Conservation (phyloP, 1,140 invertebrate genomes). For the Drosophila nasuta region DNA sequence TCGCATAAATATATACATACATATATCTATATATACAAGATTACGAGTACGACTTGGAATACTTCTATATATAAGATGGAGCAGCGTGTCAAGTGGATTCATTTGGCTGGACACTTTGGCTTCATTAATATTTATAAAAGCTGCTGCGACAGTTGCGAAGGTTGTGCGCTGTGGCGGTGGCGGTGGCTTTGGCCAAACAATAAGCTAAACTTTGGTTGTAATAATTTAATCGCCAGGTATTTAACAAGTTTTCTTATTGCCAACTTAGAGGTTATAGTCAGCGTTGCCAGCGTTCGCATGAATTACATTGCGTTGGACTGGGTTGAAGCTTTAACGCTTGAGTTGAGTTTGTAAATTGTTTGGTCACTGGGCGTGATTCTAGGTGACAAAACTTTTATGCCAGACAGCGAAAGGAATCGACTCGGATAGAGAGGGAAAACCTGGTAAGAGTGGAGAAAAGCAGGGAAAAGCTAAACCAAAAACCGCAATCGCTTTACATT, state of each 20-base stretch:
- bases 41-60: background rate
- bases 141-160: background rate
- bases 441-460: background rate
- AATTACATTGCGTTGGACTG: background rate
- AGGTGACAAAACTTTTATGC: conserved; percentile 41
- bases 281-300: background rate
- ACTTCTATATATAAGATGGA: background rate
- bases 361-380: conserved; percentile 31
- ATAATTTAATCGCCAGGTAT: conserved; percentile 55
- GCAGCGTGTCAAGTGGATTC: conserved; percentile 45
- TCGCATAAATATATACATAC: background rate
- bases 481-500: conserved; percentile 64
- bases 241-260: conserved; percentile 51
- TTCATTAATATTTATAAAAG: conserved; percentile 78
- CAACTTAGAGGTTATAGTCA: conserved; percentile 33
- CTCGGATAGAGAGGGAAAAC: background rate
- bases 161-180: background rate
- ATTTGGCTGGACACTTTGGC: conserved; percentile 56
- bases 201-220: conserved; percentile 41
- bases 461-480: conserved; percentile 11
- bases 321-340: conserved; percentile 38
- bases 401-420: conserved; percentile 1
- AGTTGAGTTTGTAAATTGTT: conserved; percentile 53
- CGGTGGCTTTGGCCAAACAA: conserved; percentile 27
- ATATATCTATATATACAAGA: background rate